Conservation (phyloP, 1,140 invertebrate genomes). For the Drosophila neocordata region DNA sequence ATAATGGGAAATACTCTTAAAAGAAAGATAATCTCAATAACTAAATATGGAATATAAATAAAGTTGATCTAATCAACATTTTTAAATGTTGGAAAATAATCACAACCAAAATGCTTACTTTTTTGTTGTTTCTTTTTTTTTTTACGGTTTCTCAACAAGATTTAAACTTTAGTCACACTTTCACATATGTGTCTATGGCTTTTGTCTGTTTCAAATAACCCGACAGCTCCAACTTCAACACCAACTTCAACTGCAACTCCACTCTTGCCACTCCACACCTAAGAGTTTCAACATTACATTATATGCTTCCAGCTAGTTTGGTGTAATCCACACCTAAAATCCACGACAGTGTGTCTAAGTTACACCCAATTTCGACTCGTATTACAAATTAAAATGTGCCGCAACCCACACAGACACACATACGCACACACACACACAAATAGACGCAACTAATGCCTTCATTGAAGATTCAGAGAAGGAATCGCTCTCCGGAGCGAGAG, state of each 20-base stretch:
- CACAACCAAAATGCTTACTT: neutral
- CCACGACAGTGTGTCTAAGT: constrained; percentile 66
- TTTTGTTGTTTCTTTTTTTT: neutral
- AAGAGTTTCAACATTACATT: neutral
- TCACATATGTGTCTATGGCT: constrained; percentile 51
- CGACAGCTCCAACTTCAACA: neutral
- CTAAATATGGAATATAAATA: no score
- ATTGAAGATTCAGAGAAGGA: neutral
- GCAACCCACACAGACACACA: constrained; percentile 48
- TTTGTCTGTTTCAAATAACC: constrained; percentile 21
- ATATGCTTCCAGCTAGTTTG: constrained; percentile 27
- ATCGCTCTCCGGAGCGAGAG: neutral
- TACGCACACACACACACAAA: constrained; percentile 13
- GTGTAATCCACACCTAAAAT: constrained; percentile 71
- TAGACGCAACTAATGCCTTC: constrained; percentile 24
- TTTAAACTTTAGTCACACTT: constrained; percentile 60
- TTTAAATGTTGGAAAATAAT: neutral
- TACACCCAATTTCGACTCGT: constrained; percentile 78
- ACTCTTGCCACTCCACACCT: constrained; percentile 12
- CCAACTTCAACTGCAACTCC: constrained; percentile 15
- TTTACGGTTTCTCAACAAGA: constrained; percentile 21
- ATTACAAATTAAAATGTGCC: constrained; percentile 82
- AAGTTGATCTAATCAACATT: no score
- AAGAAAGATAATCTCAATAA: no score
- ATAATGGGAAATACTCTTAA: no score